Base-by-base conservation (phyloP, 2,888 invertebrate genomes). In the Scaptomyza flava region DNA sequence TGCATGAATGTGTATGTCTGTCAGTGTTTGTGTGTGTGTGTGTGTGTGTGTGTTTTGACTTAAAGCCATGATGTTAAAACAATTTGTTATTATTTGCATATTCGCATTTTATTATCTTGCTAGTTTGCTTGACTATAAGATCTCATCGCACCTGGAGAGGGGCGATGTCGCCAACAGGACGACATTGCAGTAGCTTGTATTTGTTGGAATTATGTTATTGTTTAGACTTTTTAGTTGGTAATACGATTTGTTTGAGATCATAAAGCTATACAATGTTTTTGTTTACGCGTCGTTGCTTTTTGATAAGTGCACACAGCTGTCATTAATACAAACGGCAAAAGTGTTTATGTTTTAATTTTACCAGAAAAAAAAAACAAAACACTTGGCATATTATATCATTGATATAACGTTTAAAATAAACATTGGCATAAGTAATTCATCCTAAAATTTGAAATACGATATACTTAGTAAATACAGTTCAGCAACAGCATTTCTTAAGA, bases 241-340 rank as follows among this genome's bases (percentile, higher is more conserved):
- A 34, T 33, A 14, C 8, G 9, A 53, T 47, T 65, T 43, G 41
- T 31, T 65, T 53, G 34, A 20, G 33, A 1, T 23, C 14, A 30
- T n/a, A 62, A 62, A 62, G 75, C 62, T 68, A 36, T 56, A 4
- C 27, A 52, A 46, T 54, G 63, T 63, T 72, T 72, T 53, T 72
- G 71, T 74, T 69, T 51, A 72, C 46, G 12, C 43, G 20, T 43
- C 12, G 52, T 50, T 56, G 64, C 70, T 72, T 76, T 59, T 76
- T 41, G 51, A 30, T 27, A 23, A 41, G 33, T 31, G 34, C 20
- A 31, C 52, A 31, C 47, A 72, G 69, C 53, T 72, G 74, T 3
- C 33, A 20, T 33, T 27, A 17, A 33, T 9, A 46, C 30, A 23
- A 12, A 38, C 33, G 31, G 31, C 11, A 11, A n/a, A 12, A 11